Evolutionary conservation across 1,140 invertebrate species (phyloP), one percentile per base, ranked within the genome.

Genomic region (Lucilia cuprina): DNA sequence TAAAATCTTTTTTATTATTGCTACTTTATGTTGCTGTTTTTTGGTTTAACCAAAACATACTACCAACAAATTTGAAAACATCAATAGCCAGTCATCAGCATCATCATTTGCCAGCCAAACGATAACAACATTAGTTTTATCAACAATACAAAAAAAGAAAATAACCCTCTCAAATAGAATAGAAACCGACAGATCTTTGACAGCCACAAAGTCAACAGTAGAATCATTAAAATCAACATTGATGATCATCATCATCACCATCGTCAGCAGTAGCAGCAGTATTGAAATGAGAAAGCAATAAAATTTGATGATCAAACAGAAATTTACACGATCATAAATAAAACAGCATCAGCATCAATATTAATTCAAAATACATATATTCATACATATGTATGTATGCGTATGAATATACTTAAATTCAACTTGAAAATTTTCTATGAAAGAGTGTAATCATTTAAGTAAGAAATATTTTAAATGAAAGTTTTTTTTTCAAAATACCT

Each of bases 281-380:
- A 30, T 30, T 19, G 17, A 49, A 80, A 80, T 80, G 77, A 34
- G 19, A 80, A 80, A 80, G 19, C 77, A 80, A 80, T 80, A 80
- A 80, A 80, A 80, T 49, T 80, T 80, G 77, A 80, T 80, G 77
- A 80, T 80, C 77, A 80, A 80, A 80, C 77, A 80, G 41, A 80
- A 80, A 80, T 80, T 80, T 80, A 80, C 77, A 80, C 77, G 77
- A 80, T 80, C 77, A 80, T 80, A 80, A 80, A 80, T 80, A 80
- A 80, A 49, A 80, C 77, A 49, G 19, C 47, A 35, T n/a, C 75
- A 49, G 77, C 65, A 80, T 80, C 77, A 49, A 50, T 21, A 25
- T 49, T 13, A 49, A 80, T 21, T 49, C 8, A 49, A 21, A 80
- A 49, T 49, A 49, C 25, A 30, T 30, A 30, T 3, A 41, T 41